Percentiles rank a stretch among this genome's conserved stretches.
These are phyloP conservation scores for Agriopis leucophaearia DNA, from an alignment of 2,888 invertebrate genomes.

Conservation along the genomic window DNA sequence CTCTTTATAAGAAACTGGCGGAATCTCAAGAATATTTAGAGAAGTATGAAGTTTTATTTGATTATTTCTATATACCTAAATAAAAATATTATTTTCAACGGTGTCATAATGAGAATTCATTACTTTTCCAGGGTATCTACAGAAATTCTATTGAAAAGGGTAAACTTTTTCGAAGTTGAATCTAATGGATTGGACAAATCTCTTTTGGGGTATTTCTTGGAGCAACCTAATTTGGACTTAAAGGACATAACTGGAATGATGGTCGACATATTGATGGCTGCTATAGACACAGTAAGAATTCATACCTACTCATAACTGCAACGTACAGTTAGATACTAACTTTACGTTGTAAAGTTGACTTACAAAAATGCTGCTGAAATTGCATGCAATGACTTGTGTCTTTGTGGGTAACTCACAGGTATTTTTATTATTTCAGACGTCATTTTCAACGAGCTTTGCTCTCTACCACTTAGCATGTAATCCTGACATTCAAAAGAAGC, in stretches of 20 bases:
- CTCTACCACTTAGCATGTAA: constrained; percentile 93
- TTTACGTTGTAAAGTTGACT: no score
- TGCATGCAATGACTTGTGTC: no score
- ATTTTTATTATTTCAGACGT: constrained; percentile 85
- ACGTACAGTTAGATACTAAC: no score
- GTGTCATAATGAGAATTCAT: neutral
- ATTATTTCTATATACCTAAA: no score
- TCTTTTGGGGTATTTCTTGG: constrained; percentile 89
- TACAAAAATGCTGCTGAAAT: neutral
- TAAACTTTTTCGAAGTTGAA: constrained; percentile 77
- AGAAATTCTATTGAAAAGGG: constrained; percentile 87
- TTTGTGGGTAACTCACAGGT: neutral
- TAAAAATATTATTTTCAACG: no score
- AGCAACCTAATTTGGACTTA: constrained; percentile 89
- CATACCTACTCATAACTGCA: no score
- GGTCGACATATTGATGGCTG: constrained; percentile 94
- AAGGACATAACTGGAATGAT: constrained; percentile 94
- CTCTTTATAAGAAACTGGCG: constrained; percentile 89
- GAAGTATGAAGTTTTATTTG: constrained; percentile 60
- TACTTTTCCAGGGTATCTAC: constrained; percentile 85
- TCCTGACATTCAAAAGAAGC: constrained; percentile 88
- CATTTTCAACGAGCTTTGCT: constrained; percentile 91
- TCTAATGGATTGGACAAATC: constrained; percentile 67
- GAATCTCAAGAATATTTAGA: constrained; percentile 91
- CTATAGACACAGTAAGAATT: constrained; percentile 92